A percentile compares a stretch with the other conserved stretches of the same genome.
phyloP scores from a whole-genome alignment of 53 echinoderm and acorn worm species.

The Paracentrotus lividus region DNA sequence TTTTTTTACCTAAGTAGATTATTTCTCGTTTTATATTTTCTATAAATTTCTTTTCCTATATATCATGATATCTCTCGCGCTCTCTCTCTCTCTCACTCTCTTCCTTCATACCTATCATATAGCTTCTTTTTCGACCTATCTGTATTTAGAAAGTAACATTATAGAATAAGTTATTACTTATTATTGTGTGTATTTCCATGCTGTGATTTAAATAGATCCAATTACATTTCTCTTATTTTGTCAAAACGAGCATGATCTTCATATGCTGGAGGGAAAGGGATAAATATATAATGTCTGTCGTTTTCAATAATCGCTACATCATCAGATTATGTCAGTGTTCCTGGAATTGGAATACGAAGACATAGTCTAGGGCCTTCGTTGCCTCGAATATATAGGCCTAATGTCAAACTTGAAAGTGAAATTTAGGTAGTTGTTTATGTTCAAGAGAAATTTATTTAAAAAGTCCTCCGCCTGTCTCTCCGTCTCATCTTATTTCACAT shows the following conservation, averaged over 20 bases:
- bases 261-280: neutral
- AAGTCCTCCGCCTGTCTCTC: neutral
- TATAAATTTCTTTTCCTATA: too few species aligned
- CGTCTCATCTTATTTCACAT: too few species aligned
- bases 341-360: neutral
- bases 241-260: neutral
- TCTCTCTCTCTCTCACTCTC: neutral
- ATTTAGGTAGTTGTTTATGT: neutral
- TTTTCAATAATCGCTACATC: neutral
- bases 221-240: neutral
- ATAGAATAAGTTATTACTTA: too few species aligned
- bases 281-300: neutral
- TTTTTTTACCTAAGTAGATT: too few species aligned
- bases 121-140: too few species aligned
- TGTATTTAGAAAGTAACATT: too few species aligned
- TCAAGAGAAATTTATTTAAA: neutral
- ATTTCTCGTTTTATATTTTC: too few species aligned
- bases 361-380: neutral
- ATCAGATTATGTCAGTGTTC: neutral
- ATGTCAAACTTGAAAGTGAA: neutral
- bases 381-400: too few species aligned
- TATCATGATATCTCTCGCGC: neutral
- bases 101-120: neutral
- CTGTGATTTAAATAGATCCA: neutral
- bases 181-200: neutral